Percentiles rank a stretch among this genome's conserved stretches.
phyloP scores from a whole-genome alignment of 2,888 invertebrate species.

The Rambutsinella grinnellia region DNA sequence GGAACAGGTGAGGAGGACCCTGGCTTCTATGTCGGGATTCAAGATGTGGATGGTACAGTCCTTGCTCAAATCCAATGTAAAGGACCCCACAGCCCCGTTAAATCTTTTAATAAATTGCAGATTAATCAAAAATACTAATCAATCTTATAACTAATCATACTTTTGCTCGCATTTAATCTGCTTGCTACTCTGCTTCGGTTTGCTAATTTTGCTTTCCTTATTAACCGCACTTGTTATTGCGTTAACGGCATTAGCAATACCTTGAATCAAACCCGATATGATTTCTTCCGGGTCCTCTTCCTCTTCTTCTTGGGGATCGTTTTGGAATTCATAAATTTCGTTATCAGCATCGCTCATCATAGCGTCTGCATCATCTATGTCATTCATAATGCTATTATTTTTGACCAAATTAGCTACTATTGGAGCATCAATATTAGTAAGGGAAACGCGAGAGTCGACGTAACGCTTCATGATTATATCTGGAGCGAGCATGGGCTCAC shows the following conservation, averaged over 20 bases:
- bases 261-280: neutral
- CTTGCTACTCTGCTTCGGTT: too few relatives aligned
- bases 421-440: too few relatives aligned
- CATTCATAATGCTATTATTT: neutral
- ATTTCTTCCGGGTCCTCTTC: neutral
- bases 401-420: too few relatives aligned
- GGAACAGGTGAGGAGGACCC: slow-evolving; percentile 59
- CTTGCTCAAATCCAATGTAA: slow-evolving; percentile 56
- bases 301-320: neutral
- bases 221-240: too few relatives aligned
- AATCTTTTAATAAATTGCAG: slow-evolving; percentile 47
- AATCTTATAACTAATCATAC: slow-evolving; percentile 4
- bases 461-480: slow-evolving; percentile 61
- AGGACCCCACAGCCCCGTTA: slow-evolving; percentile 53
- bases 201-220: too few relatives aligned
- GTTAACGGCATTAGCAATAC: too few relatives aligned
- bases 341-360: too few relatives aligned
- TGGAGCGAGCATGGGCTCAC: slow-evolving; percentile 62
- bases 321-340: too few relatives aligned
- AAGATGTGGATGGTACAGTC: slow-evolving; percentile 59
- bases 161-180: too few relatives aligned
- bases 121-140: neutral
- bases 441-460: slow-evolving; percentile 56
- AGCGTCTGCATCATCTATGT: neutral
- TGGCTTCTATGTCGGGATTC: slow-evolving; percentile 44